Evolutionary conservation across 2,888 invertebrate species (phyloP), one percentile per base, ranked within the genome.

Genomic region (Ophonus ardosiacus): DNA sequence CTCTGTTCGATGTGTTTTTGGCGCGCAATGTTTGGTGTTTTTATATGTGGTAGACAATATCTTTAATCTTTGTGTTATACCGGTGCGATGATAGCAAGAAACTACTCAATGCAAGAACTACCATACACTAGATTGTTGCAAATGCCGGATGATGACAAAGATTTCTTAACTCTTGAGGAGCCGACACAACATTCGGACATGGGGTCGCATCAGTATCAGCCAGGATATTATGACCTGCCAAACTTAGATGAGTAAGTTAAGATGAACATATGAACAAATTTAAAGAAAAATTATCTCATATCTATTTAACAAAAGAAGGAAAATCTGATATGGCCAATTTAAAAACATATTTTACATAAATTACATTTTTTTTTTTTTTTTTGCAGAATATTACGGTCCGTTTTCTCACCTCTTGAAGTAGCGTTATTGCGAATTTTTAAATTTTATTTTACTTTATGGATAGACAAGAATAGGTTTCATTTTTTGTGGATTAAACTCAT

Each of bases 161-260:
- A 91, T 76, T 92, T 90, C 87, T 89, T 92, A 84, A 90, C 91
- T 31, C 87, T 92, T 51, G 91, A 92, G 86, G 92, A 92, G 87
- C 90, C 92, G 21, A 88, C 89, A 84, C 89, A 90, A 84, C 87
- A 87, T 81, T 21, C 86, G 65, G 87, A 86, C 40, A 86, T 88
- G 83, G 87, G 88, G 13, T 88, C 88, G 7, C 89, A 89, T 81
- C 88, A 89, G 15, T 90, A 90, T 85, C 89, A 90, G 84, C 89
- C 90, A 3, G 59, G 68, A 17, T 91, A 90, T 86, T 91, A 90
- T 88, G 90, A 91, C 86, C 86, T 90, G 51, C 88, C 90, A n/a
- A 90, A 88, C 86, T 89, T 90, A 87, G 88, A 90, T 84, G 90
- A 91, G 91, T 91, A 89, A 91, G 91, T 90, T 76, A 15, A 31